phyloP scores from a whole-genome alignment of 2,888 invertebrate genomes.

The Agrilus mali region DNA sequence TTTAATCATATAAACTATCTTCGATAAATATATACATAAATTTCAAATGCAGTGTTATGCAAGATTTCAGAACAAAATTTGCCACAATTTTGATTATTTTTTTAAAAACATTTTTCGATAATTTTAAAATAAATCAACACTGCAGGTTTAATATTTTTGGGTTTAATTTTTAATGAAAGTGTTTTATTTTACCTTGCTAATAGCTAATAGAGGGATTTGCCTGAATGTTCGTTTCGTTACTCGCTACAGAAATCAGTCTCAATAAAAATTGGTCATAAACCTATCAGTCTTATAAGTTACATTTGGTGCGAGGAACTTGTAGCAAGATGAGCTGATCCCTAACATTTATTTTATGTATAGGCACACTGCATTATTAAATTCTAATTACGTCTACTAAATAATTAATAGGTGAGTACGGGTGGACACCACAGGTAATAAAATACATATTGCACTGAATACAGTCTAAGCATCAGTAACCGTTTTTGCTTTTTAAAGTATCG shows the following conservation, averaged over 20 bases:
- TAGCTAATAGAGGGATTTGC: no score
- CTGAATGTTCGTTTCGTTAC: no score
- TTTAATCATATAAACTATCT: no score
- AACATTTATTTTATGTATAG: slow-evolving; percentile 20
- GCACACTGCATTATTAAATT: slow-evolving; percentile 24
- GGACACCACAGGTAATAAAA: slow-evolving; percentile 31
- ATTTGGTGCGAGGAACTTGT: slow-evolving; percentile 29
- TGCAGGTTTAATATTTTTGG: no score
- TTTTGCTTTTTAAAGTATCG: slow-evolving; percentile 1
- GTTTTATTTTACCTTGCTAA: no score
- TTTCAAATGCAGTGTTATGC: no score
- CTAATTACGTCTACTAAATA: slow-evolving; percentile 6
- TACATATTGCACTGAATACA: slow-evolving; percentile 38
- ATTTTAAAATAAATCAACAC: no score
- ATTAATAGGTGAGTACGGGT: slow-evolving; percentile 31
- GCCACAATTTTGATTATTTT: no score
- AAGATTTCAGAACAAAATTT: no score
- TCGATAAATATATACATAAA: no score
- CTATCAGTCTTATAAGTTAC: slow-evolving; percentile 33
- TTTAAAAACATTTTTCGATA: no score
- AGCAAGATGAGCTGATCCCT: slow-evolving; percentile 25
- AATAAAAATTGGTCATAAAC: background rate
- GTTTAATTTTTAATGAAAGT: no score
- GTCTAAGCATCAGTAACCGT: slow-evolving; percentile 23
- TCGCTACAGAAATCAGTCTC: background rate